Percentiles rank a stretch among this genome's conserved stretches.
phyloP scores from a whole-genome alignment of 2,113 vertebrate species.

The Nesoenas mayeri region DNA sequence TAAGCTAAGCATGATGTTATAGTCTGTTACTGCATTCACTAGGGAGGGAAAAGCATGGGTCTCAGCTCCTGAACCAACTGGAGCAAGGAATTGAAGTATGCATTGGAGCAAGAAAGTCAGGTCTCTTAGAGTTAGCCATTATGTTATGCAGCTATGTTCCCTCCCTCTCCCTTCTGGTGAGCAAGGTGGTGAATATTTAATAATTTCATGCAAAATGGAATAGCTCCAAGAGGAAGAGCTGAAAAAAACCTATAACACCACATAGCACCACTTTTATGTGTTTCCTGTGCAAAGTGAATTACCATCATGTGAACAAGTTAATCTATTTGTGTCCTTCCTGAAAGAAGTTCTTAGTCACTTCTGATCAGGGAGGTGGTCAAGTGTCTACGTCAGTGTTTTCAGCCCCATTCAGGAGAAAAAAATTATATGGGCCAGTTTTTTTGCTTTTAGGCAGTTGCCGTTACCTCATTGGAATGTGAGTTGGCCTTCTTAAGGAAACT shows the following conservation, averaged over 20 bases:
- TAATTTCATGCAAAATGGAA: constrained; percentile 37
- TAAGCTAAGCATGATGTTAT: neutral
- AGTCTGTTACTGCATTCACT: neutral
- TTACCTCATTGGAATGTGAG: neutral
- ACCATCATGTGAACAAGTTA: neutral
- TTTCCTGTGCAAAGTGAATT: neutral
- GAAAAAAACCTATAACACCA: neutral
- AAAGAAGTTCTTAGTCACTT: neutral
- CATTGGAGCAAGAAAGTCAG: constrained; percentile 25
- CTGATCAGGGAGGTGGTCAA: neutral
- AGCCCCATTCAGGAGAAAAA: neutral
- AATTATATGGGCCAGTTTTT: neutral
- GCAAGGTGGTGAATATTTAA: constrained; percentile 37
- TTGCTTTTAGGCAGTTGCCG: neutral
- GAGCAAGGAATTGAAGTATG: constrained; percentile 50
- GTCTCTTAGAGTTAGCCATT: neutral
- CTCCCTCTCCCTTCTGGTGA: neutral
- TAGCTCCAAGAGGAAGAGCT: neutral
- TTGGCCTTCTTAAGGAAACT: neutral
- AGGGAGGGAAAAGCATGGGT: neutral
- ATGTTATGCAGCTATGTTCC: neutral
- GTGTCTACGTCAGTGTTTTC: neutral
- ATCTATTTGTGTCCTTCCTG: neutral
- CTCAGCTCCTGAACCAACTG: constrained; percentile 20
- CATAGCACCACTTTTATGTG: neutral